Evolutionary conservation across 1,140 invertebrate genomes (phyloP).

Genomic region (Hyles vespertilio): DNA sequence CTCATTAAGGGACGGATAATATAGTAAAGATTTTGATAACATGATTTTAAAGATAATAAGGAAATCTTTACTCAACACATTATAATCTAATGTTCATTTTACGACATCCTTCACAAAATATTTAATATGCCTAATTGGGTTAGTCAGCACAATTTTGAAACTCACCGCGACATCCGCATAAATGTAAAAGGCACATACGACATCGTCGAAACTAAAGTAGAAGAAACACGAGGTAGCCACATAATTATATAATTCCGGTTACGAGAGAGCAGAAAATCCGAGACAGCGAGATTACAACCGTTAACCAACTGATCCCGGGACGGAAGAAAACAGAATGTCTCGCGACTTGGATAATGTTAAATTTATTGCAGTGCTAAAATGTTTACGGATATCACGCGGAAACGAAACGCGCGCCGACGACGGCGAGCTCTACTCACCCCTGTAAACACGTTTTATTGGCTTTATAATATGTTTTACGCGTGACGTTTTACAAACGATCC

Average conservation of each 20-base stretch:
- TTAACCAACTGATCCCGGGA: conserved; percentile 69
- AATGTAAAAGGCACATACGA: not conserved
- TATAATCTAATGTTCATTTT: no score
- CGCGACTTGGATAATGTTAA: conserved; percentile 72
- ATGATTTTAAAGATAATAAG: no score
- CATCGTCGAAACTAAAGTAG: conserved; percentile 30
- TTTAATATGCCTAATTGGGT: no score
- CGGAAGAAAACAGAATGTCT: conserved; percentile 73
- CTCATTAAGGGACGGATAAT: no score
- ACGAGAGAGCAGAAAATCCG: conserved; percentile 50
- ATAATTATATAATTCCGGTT: conserved; percentile 56
- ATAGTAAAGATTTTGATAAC: no score
- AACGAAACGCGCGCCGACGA: conserved; percentile 41
- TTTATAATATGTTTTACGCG: conserved; percentile 76
- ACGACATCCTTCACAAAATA: no score
- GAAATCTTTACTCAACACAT: no score
- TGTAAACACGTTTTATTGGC: conserved; percentile 76
- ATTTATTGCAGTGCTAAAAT: conserved; percentile 74
- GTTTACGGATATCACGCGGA: conserved; percentile 69
- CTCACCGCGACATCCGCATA: no score
- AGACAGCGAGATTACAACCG: conserved; percentile 63
- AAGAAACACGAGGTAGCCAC: conserved; percentile 36
- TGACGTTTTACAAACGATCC: conserved; percentile 76
- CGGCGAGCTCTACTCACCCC: conserved; percentile 65
- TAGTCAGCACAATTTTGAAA: no score